A percentile compares a stretch with the other conserved stretches of the same genome.
Evolutionary conservation across 2,888 invertebrate species (phyloP).

Genomic region (Zeuzera pyrina): DNA sequence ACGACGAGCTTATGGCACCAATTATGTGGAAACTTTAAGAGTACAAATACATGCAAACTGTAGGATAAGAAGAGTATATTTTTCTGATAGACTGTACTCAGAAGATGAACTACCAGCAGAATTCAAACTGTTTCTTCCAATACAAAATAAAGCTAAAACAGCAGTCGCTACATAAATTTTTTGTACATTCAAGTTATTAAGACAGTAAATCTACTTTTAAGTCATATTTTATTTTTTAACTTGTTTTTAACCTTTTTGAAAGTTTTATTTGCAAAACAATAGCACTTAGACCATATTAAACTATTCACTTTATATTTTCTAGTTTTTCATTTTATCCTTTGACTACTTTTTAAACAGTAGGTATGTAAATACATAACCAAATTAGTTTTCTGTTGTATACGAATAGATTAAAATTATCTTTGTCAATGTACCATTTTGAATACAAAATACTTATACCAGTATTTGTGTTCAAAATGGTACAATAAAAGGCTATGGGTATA

Average conservation of each 20-base stretch:
- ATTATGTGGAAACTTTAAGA: slow-evolving; percentile 91
- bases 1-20: slow-evolving; percentile 94
- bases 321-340: too few relatives aligned
- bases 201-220: slow-evolving; percentile 48
- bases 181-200: slow-evolving; percentile 1
- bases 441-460: too few relatives aligned
- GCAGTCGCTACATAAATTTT: slow-evolving; percentile 57
- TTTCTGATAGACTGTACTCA: slow-evolving; percentile 92
- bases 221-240: slow-evolving; percentile 35
- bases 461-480: too few relatives aligned
- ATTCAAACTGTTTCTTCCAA: slow-evolving; percentile 95
- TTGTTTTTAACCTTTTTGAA: slow-evolving; percentile 2
- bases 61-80: slow-evolving; percentile 90
- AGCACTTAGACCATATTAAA: too few relatives aligned
- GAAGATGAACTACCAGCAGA: slow-evolving; percentile 97
- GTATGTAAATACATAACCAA: too few relatives aligned
- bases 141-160: slow-evolving; percentile 82
- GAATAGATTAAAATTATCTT: too few relatives aligned
- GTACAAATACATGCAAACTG: slow-evolving; percentile 98
- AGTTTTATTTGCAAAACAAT: slow-evolving; percentile 1
- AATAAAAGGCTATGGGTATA: too few relatives aligned
- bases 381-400: too few relatives aligned
- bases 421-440: too few relatives aligned
- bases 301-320: too few relatives aligned
- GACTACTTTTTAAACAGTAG: too few relatives aligned